Percentiles rank a stretch among this genome's conserved stretches.
Conservation (phyloP, 2,888 invertebrate genomes). For the Adelognathus sp. region DNA sequence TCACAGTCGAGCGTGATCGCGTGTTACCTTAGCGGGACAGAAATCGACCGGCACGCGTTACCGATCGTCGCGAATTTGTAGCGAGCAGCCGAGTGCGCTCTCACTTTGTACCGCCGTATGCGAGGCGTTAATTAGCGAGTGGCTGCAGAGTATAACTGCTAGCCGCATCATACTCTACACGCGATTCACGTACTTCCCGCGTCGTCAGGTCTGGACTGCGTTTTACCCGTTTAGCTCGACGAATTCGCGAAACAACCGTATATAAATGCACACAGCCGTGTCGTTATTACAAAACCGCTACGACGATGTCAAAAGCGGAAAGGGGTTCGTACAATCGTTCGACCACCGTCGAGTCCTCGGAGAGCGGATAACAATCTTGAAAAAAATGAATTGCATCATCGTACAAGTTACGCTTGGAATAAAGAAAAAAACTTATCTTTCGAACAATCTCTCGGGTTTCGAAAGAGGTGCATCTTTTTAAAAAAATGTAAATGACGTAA, state of each 20-base stretch:
- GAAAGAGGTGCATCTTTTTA: conserved; percentile 17
- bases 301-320: conserved; percentile 31
- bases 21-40: conserved; percentile 9
- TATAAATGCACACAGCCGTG: conserved; percentile 28
- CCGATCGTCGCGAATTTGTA: conserved; percentile 19
- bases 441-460: conserved; percentile 17
- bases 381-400: conserved; percentile 23
- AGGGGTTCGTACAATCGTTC: not conserved
- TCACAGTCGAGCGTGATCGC: conserved; percentile 3
- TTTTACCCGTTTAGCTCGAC: not conserved
- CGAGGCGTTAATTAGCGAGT: conserved; percentile 23
- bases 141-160: conserved; percentile 4
- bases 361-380: not conserved
- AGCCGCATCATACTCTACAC: not conserved
- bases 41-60: not conserved
- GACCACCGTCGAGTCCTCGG: not conserved
- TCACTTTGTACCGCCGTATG: not conserved
- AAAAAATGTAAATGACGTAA: not conserved
- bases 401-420: not conserved
- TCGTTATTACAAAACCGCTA: conserved; percentile 40
- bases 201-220: not conserved
- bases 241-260: conserved; percentile 5
- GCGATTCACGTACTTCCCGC: not conserved
- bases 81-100: conserved; percentile 19
- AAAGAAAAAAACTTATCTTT: conserved; percentile 47